A percentile compares a stretch with the other conserved stretches of the same genome.
These are phyloP conservation scores for Eumeta japonica DNA, from an alignment of 1,140 invertebrate species.

Conservation along the genomic window DNA sequence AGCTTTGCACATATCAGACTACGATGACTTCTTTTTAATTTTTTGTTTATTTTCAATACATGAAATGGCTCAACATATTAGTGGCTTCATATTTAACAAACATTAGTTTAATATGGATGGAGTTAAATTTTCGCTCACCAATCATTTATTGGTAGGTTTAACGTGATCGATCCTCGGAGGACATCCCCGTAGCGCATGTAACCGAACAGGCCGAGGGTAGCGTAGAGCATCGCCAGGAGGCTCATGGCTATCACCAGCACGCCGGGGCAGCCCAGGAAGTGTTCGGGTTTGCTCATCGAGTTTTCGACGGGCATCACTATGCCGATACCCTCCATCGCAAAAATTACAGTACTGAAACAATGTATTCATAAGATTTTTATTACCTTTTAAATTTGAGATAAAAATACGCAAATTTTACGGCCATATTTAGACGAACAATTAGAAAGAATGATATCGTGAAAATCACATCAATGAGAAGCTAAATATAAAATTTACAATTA, in stretches of 20 bases:
- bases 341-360: conserved; percentile 67
- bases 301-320: conserved; percentile 88
- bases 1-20: too few species aligned
- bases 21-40: too few species aligned
- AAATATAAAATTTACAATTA: conserved; percentile 7
- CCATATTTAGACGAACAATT: too few species aligned
- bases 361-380: conserved; percentile 13
- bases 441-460: conserved; percentile 13
- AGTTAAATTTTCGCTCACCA: too few species aligned
- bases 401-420: too few species aligned
- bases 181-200: conserved; percentile 77
- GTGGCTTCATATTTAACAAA: too few species aligned
- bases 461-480: conserved; percentile 5
- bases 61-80: too few species aligned
- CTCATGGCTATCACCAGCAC: conserved; percentile 82
- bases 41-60: too few species aligned
- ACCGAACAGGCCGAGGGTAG: conserved; percentile 78
- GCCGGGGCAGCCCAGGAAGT: conserved; percentile 78
- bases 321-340: conserved; percentile 81
- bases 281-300: conserved; percentile 76
- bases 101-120: too few species aligned
- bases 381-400: too few species aligned
- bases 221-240: conserved; percentile 71
- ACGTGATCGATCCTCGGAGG: conserved; percentile 68
- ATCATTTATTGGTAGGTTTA: conserved; percentile 65